Percentiles rank a stretch among this genome's conserved stretches.
These are phyloP conservation scores for Oreochromis mossambicus DNA, from an alignment of 2,797 vertebrate genomes.

Conservation along the genomic window DNA sequence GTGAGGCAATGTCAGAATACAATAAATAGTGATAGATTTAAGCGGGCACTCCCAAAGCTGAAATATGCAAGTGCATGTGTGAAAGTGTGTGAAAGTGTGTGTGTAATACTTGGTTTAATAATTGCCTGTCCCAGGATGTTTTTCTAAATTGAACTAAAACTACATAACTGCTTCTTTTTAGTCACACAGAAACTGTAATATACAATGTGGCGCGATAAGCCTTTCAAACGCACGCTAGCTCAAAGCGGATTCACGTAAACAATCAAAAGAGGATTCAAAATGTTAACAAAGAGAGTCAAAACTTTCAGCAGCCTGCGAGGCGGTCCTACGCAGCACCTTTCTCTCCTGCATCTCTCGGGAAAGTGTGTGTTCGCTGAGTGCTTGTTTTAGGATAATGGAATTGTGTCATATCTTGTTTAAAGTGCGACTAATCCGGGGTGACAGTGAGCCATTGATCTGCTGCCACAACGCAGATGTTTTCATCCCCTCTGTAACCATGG, in stretches of 20 bases:
- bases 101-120: constrained; percentile 22
- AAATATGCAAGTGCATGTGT: constrained; percentile 41
- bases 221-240: background rate
- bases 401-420: constrained; percentile 77
- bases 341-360: constrained; percentile 23
- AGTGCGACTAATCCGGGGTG: constrained; percentile 71
- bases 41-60: constrained; percentile 55
- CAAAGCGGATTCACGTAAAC: constrained; percentile 20
- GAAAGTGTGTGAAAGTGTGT: constrained; percentile 1
- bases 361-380: constrained; percentile 23
- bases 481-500: constrained; percentile 67
- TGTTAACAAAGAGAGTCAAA: constrained; percentile 35
- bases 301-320: constrained; percentile 9
- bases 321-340: constrained; percentile 19
- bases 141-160: constrained; percentile 12
- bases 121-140: constrained; percentile 23
- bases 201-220: background rate
- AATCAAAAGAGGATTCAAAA: constrained; percentile 19
- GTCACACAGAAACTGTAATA: background rate
- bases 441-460: constrained; percentile 75
- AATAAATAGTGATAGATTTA: constrained; percentile 73
- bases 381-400: constrained; percentile 76
- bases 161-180: background rate
- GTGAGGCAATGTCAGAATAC: constrained; percentile 72
- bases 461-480: constrained; percentile 73